Base-by-base conservation (phyloP, 2,113 vertebrate species). In the Cacatua alba region DNA sequence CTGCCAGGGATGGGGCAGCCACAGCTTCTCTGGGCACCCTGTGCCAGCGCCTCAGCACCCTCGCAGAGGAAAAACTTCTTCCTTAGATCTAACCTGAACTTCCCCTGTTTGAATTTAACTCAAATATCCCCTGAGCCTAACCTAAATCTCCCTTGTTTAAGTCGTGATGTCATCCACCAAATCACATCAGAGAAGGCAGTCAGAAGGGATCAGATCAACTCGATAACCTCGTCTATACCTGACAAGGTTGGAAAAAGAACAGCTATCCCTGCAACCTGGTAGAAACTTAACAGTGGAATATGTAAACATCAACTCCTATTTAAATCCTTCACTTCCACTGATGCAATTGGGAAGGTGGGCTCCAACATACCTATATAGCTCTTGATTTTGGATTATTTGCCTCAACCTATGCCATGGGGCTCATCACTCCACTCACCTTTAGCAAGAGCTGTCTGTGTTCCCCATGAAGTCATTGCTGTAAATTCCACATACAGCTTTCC, bases 391-490 rank as follows among this genome's bases (percentile, higher is more conserved):
- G 6, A 39, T 70, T 51, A 15, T 87, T 91, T 89, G 62, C 81
- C 72, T 48, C 72, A 52, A 0, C 10, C 20, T 75, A 13, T 77
- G 28, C 59, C 44, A 19, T 13, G 46, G 59, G 33, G 18, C 76
- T 92, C 74, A 55, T 71, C 60, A 55, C 31, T 21, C 13, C 19
- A 1, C 25, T 88, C 72, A 55, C 64, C 76, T 81, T 59, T 3
- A 51, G 46, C 0, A 0, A 35, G 63, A 52, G 49, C 71, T 90
- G 46, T 46, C 72, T 6, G 0, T 25, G 1, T 59, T 94, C 51
- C 60, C 60, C 29, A 7, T 9, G 17, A 91, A 92, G 65, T 35
- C 63, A 25, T 35, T 46, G 39, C 89, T 84, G 48, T 55, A 11
- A 86, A 35, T 71, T 70, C 68, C 71, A 48, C 1, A 2, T 17